These are phyloP conservation scores for Brachionus rubens DNA, from an alignment of 1,140 invertebrate species.

Conservation along the genomic window DNA sequence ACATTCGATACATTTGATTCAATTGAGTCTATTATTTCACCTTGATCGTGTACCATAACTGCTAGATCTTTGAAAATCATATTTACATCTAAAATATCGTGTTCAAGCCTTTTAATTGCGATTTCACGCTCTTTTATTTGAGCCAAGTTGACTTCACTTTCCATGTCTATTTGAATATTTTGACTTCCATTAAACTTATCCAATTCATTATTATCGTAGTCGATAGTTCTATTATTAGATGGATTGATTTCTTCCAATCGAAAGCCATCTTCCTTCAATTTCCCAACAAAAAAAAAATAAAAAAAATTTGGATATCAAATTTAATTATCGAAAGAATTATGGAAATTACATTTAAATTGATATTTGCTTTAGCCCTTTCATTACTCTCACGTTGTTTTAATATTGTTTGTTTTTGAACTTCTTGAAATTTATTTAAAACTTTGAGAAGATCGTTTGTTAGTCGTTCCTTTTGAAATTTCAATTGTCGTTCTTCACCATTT, in stretches of 20 bases:
- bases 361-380: not conserved
- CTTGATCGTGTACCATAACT: conserved; percentile 43
- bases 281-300: no score
- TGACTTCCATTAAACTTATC: not conserved
- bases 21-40: conserved; percentile 30
- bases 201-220: not conserved
- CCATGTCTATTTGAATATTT: not conserved
- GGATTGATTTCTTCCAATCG: not conserved
- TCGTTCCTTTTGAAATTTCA: conserved; percentile 20
- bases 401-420: not conserved
- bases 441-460: conserved; percentile 5
- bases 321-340: not conserved
- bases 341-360: not conserved
- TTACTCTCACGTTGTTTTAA: not conserved
- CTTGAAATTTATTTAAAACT: conserved; percentile 8
- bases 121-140: not conserved
- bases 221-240: not conserved
- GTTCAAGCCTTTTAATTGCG: not conserved
- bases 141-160: not conserved
- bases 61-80: conserved; percentile 33
- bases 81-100: conserved; percentile 30
- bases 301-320: not conserved
- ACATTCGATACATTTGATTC: not conserved
- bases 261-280: not conserved
- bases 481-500: not conserved